These are phyloP conservation scores for Hoplostethus atlanticus DNA, from an alignment of 2,797 vertebrate species.

Conservation along the genomic window DNA sequence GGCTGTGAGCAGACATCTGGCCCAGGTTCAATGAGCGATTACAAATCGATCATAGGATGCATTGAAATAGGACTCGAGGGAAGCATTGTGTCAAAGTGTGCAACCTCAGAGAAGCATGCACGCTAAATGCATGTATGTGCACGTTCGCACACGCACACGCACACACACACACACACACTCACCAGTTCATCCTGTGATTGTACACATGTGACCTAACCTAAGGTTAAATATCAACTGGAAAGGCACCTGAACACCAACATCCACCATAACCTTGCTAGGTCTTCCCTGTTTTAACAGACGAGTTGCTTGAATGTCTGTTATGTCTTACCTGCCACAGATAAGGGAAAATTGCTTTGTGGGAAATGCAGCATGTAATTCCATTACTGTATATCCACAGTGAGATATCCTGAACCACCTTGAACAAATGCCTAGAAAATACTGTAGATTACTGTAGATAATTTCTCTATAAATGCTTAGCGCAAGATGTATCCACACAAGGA, in stretches of 20 bases:
- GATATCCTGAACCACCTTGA: conserved; percentile 49
- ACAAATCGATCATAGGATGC: conserved; percentile 69
- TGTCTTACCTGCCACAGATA: conserved; percentile 30
- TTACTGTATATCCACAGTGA: conserved; percentile 36
- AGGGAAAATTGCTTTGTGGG: conserved; percentile 36
- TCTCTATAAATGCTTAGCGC: conserved; percentile 16
- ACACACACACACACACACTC: not conserved
- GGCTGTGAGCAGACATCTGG: conserved; percentile 61
- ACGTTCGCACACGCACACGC: conserved; percentile 1
- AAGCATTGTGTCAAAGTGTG: conserved; percentile 27
- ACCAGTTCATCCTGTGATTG: not conserved
- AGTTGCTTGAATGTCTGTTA: conserved; percentile 7
- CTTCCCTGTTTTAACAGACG: conserved; percentile 11
- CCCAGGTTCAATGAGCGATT: conserved; percentile 68
- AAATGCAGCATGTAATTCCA: conserved; percentile 56
- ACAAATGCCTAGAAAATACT: conserved; percentile 27
- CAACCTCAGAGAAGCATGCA: conserved; percentile 45
- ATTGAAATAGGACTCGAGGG: conserved; percentile 59
- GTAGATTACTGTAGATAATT: not conserved
- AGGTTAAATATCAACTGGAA: conserved; percentile 13
- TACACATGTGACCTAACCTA: conserved; percentile 13
- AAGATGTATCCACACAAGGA: conserved; percentile 39
- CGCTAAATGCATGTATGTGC: conserved; percentile 19
- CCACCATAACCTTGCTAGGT: conserved; percentile 12
- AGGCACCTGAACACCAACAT: conserved; percentile 1